Evolutionary conservation across 2,113 vertebrate species (phyloP).

Genomic region (Oncorhynchus tshawytscha): DNA sequence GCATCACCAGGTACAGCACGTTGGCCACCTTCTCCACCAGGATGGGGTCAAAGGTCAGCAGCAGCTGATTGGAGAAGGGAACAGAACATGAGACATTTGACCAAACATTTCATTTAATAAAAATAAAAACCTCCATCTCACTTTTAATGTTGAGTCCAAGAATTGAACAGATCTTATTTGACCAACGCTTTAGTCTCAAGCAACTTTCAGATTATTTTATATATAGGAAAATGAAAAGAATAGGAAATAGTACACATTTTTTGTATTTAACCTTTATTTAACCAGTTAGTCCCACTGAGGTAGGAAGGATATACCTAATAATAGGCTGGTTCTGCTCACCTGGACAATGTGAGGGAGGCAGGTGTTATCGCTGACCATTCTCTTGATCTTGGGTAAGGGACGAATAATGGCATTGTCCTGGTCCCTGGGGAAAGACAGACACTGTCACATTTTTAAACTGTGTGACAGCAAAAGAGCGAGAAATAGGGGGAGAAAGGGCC

Average conservation of each 20-base stretch:
- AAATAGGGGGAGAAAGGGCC: neutral
- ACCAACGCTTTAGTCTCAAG: too few relatives aligned
- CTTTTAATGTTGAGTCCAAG: neutral
- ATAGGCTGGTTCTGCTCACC: slow-evolving; percentile 65
- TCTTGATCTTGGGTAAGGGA: slow-evolving; percentile 92
- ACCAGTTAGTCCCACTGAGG: too few relatives aligned
- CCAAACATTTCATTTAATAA: too few relatives aligned
- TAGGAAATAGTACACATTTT: neutral
- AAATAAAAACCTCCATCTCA: neutral
- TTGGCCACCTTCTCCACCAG: slow-evolving; percentile 97
- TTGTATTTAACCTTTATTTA: too few relatives aligned
- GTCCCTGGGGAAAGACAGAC: slow-evolving; percentile 76
- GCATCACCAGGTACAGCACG: slow-evolving; percentile 88
- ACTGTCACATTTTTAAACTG: neutral
- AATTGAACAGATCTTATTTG: too few relatives aligned
- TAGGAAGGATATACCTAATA: too few relatives aligned
- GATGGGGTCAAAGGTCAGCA: slow-evolving; percentile 98
- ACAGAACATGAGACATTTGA: neutral
- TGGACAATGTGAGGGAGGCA: slow-evolving; percentile 97
- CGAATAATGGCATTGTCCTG: slow-evolving; percentile 96
- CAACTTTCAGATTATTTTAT: too few relatives aligned
- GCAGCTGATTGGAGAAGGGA: slow-evolving; percentile 70
- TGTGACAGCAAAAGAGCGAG: neutral
- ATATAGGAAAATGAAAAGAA: neutral
- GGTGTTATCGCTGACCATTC: slow-evolving; percentile 89